Percentiles rank a stretch among this genome's conserved stretches.
phyloP scores from a whole-genome alignment of 2,113 vertebrate species.

The Silurus meridionalis region DNA sequence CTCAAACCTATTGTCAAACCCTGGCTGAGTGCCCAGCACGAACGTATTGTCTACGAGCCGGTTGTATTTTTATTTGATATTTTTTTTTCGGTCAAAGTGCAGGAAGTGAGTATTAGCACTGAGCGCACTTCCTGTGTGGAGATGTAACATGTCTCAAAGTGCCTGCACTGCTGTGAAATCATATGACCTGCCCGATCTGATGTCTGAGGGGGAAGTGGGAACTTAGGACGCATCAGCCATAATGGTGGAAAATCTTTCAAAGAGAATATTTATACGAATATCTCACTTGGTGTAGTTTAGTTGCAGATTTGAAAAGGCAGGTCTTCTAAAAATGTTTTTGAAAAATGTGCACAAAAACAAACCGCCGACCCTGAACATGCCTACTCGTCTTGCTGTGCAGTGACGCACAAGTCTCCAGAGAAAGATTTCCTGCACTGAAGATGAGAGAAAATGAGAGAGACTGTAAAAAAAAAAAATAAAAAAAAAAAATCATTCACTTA shows the following conservation, averaged over 20 bases:
- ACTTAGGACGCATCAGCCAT: slow-evolving; percentile 25
- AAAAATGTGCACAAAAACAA: not conserved
- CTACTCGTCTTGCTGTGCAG: not conserved
- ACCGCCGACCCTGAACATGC: not conserved
- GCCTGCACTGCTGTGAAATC: slow-evolving; percentile 63
- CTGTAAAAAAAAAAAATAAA: not conserved
- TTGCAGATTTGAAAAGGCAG: not conserved
- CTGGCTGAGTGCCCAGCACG: slow-evolving; percentile 29
- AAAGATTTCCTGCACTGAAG: not conserved
- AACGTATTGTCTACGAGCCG: not conserved
- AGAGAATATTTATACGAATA: not conserved
- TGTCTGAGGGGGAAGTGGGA: slow-evolving; percentile 50
- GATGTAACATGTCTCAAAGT: slow-evolving; percentile 58
- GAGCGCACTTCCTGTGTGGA: slow-evolving; percentile 70
- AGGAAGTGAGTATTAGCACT: slow-evolving; percentile 67
- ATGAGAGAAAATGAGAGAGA: not conserved
- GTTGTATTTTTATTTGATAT: slow-evolving; percentile 15
- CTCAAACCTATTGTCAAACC: not conserved
- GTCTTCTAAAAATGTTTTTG: not conserved
- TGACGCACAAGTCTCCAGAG: not conserved
- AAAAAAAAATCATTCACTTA: not conserved
- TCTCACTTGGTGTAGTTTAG: not conserved
- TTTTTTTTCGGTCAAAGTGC: slow-evolving; percentile 52
- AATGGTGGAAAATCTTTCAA: not conserved
- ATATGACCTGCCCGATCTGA: slow-evolving; percentile 62